Base-by-base conservation (phyloP, 2,797 vertebrate species). In the Alectoris magna region DNA sequence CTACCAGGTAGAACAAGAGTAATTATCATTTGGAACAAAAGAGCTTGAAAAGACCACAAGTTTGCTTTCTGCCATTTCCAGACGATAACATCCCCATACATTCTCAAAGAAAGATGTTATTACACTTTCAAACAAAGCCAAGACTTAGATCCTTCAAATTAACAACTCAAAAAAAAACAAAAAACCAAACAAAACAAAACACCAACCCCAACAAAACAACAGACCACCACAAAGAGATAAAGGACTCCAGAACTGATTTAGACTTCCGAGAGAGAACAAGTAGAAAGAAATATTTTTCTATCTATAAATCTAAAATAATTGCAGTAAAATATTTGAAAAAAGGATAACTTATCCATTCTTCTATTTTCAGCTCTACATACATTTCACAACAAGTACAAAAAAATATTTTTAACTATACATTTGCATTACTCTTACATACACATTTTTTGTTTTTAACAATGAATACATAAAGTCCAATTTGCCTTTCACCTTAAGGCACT, bases 51-150 rank as follows among this genome's bases (percentile, higher is more conserved):
- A 90, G 44, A 90, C 72, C 36, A 91, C 31, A 68, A 72, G 73
- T 67, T 72, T 73, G 59, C 48, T 49, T 85, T 63, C 64, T 1
- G 0, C 38, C 48, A 82, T 70, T 84, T 94, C 36, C 56, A 73
- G 67, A 74, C 53, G 48, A 91, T 44, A 91, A 88, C 43, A 76
- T 44, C 21, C 63, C 9, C 56, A 67, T 56, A 69, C 3, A 2
- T 55, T 66, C 71, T 87, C 63, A 78, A 88, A 90, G 51, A 84
- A 89, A 92, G 76, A 88, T 73, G 59, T 67, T 72, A 46, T 15
- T 84, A 60, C 18, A 84, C 29, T 90, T 88, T 51, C 39, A 89
- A 85, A 67, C 43, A 94, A 87, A 93, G 17, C 17, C 5, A 64
- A n/a, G 34, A 34, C 70, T 84, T 87, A 90, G 58, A 92, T 68